These are phyloP conservation scores for Calonectris borealis DNA, from an alignment of 2,113 vertebrate genomes.

Conservation along the genomic window DNA sequence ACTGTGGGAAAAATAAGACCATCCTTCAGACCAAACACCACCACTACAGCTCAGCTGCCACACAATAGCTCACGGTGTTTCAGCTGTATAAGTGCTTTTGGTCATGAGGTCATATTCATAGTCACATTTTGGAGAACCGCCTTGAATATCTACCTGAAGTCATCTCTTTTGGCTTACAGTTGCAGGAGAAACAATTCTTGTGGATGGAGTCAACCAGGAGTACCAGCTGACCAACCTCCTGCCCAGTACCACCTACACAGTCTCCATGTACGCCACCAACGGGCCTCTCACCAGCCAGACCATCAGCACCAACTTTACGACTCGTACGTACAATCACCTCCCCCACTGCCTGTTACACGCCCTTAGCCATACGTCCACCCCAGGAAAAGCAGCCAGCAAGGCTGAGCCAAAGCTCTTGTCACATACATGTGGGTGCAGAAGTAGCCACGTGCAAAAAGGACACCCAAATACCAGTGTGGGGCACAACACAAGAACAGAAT, in stretches of 20 bases:
- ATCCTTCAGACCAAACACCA: background rate
- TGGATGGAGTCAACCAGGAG: slow-evolving; percentile 87
- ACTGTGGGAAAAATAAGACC: background rate
- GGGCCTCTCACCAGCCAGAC: slow-evolving; percentile 90
- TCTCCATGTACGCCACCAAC: slow-evolving; percentile 86
- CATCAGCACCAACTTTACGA: slow-evolving; percentile 88
- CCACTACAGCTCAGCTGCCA: background rate
- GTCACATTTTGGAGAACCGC: background rate
- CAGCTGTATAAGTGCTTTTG: background rate
- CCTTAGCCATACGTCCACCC: background rate
- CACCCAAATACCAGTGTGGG: background rate
- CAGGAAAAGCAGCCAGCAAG: background rate
- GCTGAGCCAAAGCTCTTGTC: background rate
- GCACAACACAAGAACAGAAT: background rate
- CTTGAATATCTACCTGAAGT: background rate
- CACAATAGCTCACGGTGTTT: background rate
- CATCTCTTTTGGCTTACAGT: slow-evolving; percentile 69
- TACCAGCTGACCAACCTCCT: slow-evolving; percentile 86
- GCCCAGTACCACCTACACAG: slow-evolving; percentile 88
- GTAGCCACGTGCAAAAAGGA: background rate
- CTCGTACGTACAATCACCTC: slow-evolving; percentile 79
- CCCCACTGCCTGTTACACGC: accelerated
- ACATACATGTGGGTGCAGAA: accelerated
- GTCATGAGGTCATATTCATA: background rate
- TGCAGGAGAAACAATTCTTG: slow-evolving; percentile 89